These are phyloP conservation scores for Notodonta dromedarius DNA, from an alignment of 2,888 invertebrate genomes.

Conservation along the genomic window DNA sequence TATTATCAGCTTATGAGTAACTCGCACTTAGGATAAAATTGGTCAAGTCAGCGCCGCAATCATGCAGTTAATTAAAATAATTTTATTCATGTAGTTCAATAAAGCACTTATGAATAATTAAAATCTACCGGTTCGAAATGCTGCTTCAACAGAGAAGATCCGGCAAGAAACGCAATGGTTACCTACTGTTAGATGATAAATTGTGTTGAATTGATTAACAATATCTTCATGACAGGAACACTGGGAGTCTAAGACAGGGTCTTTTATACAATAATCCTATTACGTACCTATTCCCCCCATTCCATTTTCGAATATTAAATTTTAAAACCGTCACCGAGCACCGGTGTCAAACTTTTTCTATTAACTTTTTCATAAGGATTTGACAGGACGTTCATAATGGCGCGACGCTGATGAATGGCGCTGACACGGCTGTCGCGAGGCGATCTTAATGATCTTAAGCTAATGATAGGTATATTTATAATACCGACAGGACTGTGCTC, in stretches of 20 bases:
- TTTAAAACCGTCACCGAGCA: slow-evolving; percentile 67
- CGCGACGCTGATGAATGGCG: slow-evolving; percentile 71
- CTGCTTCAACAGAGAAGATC: too few relatives aligned
- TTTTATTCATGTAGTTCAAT: too few relatives aligned
- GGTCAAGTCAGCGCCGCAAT: too few relatives aligned
- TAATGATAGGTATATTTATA: slow-evolving; percentile 33
- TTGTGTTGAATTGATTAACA: too few relatives aligned
- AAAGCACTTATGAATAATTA: too few relatives aligned
- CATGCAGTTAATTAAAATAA: too few relatives aligned
- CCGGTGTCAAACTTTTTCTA: slow-evolving; percentile 80
- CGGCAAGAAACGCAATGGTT: too few relatives aligned
- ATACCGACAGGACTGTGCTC: slow-evolving; percentile 2
- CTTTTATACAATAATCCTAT: slow-evolving; percentile 22
- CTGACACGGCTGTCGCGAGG: slow-evolving; percentile 37
- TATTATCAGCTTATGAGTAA: too few relatives aligned
- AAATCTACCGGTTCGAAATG: too few relatives aligned
- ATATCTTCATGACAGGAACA: too few relatives aligned
- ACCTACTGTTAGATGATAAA: too few relatives aligned
- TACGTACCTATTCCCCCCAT: slow-evolving; percentile 41
- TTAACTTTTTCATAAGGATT: slow-evolving; percentile 78
- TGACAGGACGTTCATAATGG: slow-evolving; percentile 79
- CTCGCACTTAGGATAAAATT: too few relatives aligned
- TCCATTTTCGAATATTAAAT: slow-evolving; percentile 68
- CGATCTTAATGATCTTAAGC: slow-evolving; percentile 35
- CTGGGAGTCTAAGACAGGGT: background rate